Percentiles rank a stretch among this genome's conserved stretches.
Conservation (phyloP, 2,797 vertebrate species). For the Acrossocheilus wenchowensis region DNA sequence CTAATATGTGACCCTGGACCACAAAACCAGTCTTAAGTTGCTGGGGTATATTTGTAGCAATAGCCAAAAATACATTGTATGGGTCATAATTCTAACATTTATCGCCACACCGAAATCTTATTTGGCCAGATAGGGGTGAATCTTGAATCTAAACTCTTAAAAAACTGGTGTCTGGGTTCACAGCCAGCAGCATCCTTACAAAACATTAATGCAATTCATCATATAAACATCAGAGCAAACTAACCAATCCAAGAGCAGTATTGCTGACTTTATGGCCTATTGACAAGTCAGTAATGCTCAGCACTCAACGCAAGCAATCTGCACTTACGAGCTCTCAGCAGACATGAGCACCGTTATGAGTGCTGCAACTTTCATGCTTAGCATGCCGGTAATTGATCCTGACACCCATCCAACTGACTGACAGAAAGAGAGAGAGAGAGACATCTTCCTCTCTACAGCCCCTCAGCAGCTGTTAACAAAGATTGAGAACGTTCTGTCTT, state of each 20-base stretch:
- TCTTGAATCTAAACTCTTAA: neutral
- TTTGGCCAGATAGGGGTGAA: neutral
- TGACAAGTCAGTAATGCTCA: constrained; percentile 10
- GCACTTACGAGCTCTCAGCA: constrained; percentile 12
- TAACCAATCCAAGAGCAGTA: constrained; percentile 18
- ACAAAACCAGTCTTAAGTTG: too few relatives aligned
- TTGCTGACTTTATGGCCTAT: neutral
- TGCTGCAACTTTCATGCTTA: constrained; percentile 16
- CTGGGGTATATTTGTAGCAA: too few relatives aligned
- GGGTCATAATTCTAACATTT: neutral
- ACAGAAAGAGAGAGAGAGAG: neutral
- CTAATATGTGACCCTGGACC: neutral
- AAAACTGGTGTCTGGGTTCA: neutral
- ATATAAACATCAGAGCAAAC: constrained; percentile 20
- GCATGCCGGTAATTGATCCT: neutral
- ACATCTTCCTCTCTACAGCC: neutral
- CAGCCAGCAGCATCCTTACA: neutral
- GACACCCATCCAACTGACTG: constrained; percentile 30
- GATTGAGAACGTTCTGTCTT: neutral
- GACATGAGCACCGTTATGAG: neutral
- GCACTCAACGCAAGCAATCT: neutral
- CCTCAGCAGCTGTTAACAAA: neutral
- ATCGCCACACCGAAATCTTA: neutral
- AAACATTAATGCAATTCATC: neutral
- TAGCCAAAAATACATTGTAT: too few relatives aligned